Base-by-base conservation (phyloP, 2,797 vertebrate genomes). In the Borostomias antarcticus region DNA sequence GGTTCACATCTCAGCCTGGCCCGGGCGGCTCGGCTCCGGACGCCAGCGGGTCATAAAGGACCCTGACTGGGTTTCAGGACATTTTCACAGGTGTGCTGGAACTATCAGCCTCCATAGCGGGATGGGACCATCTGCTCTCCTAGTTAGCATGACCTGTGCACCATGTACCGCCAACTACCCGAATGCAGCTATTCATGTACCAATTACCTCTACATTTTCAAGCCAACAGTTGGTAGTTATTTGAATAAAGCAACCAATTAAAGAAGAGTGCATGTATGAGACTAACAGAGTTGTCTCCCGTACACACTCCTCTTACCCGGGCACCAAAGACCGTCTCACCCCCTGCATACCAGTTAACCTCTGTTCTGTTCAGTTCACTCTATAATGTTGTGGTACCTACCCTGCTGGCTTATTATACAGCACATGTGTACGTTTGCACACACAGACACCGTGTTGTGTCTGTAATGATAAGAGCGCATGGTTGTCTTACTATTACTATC, bases 401-500 rank as follows among this genome's bases (percentile, higher is more conserved):
- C 52, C 19, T 50, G 40, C 62, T 64, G 62, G 67, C 62, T 70
- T 64, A 25, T 28, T 33, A 35, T 10, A 13, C 19, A 48, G 37
- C 75, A 77, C 51, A 74, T 43, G 68, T 48, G 17, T 25, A 30
- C 50, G 19, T 62, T 57, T 43, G 51, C 69, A 62, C 66, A 57
- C 65, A 35, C 56, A 58, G 64, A 72, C 63, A n/a, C n/a, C n/a
- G 70, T 70, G 66, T 71, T 73, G 15, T 11, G 3, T 64, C 69
- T 73, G 68, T 69, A 84, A 85, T 67, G 79, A 75, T 64, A 76
- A n/a, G 54, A 82, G 69, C 21, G 21, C 48, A 59, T 29, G 52
- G 47, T 53, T 66, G 7, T 45, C 72, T 62, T 73, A 68, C 72
- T 79, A 76, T 86, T 86, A 82, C 75, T 71, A 81, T 75, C 64